Percentiles rank a stretch among this genome's conserved stretches.
Conservation (phyloP, 1,140 invertebrate species). For the Berghia stephanieae region DNA sequence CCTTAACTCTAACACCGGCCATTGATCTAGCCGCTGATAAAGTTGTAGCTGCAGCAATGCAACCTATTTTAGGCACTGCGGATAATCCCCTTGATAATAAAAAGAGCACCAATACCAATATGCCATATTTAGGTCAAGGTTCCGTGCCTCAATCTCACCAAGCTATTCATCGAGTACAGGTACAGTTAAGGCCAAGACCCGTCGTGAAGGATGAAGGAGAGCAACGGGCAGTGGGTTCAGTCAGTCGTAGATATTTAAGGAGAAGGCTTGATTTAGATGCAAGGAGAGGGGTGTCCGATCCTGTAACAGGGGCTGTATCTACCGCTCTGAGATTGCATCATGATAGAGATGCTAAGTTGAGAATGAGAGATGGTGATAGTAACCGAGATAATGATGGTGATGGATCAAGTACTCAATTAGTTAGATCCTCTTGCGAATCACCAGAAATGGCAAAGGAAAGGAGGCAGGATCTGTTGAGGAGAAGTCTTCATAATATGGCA, state of each 20-base stretch:
- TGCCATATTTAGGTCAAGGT: no score
- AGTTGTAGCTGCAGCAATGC: conserved; percentile 3
- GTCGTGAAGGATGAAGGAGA: neutral
- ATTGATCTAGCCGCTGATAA: conserved; percentile 12
- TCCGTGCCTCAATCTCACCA: neutral
- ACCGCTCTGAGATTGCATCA: neutral
- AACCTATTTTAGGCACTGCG: neutral
- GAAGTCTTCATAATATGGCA: no score
- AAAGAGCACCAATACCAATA: no score
- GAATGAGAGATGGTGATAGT: conserved; percentile 15
- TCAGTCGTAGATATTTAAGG: neutral
- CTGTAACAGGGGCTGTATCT: conserved; percentile 1
- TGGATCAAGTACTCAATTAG: neutral
- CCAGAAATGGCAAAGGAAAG: neutral
- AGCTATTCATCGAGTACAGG: neutral
- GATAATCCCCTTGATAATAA: conserved; percentile 21
- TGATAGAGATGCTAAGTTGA: neutral
- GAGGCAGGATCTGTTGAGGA: conserved; percentile 1
- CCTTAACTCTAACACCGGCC: neutral
- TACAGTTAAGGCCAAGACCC: no score
- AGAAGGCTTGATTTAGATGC: conserved; percentile 1
- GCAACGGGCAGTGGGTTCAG: neutral
- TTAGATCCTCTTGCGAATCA: neutral
- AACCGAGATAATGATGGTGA: conserved; percentile 23
- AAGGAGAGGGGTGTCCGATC: conserved; percentile 18